Evolutionary conservation across 2,113 vertebrate species (phyloP).

Genomic region (Antigone vipio): DNA sequence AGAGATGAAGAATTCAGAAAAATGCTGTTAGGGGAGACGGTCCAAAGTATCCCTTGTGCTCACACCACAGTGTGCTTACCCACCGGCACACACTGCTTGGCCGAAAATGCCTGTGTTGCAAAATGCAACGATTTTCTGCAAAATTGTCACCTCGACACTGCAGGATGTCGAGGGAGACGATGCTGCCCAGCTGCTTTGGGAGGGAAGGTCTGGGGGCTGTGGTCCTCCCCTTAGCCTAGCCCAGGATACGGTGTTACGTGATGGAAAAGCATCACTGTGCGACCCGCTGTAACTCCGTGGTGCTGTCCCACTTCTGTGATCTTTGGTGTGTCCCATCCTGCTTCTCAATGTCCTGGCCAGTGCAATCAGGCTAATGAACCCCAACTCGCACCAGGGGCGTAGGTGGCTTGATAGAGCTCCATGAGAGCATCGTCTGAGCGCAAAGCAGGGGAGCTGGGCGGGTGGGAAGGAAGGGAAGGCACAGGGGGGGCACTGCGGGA

Average conservation of each 20-base stretch:
- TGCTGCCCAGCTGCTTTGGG: not conserved
- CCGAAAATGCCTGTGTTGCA: fast-evolving
- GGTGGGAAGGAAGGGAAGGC: not conserved
- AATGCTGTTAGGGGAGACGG: not conserved
- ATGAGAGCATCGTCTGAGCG: fast-evolving
- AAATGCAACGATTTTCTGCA: not conserved
- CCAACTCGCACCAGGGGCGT: fast-evolving
- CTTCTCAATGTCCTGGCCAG: not conserved
- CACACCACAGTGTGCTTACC: not conserved
- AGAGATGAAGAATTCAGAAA: constrained; percentile 30
- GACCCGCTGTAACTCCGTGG: fast-evolving
- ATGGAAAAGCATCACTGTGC: not conserved
- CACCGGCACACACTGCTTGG: not conserved
- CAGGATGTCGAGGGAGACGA: fast-evolving
- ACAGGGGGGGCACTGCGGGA: not conserved
- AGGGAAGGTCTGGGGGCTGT: not conserved
- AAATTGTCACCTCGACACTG: not conserved
- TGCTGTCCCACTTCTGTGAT: not conserved
- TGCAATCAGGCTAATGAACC: not conserved
- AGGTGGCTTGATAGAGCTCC: not conserved
- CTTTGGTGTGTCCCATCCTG: not conserved
- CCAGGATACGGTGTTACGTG: fast-evolving
- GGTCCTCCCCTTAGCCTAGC: not conserved
- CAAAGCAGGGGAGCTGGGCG: not conserved
- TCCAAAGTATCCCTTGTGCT: not conserved